Evolutionary conservation across 2,113 vertebrate genomes (phyloP), one percentile per base, ranked within the genome.

Genomic region (Emydura subglobosa): DNA sequence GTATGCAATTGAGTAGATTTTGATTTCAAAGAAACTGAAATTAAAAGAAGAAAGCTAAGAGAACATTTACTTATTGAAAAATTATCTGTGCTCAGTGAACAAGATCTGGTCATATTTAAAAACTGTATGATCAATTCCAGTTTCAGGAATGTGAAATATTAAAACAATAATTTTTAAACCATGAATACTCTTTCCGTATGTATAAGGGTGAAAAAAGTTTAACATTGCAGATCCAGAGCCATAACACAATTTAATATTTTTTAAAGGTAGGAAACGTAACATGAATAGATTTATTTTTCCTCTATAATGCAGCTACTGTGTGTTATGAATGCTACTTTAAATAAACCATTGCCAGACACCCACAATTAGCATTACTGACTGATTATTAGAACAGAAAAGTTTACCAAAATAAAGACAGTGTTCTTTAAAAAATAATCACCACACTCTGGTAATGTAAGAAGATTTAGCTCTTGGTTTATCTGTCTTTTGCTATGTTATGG

Each of bases 261-360:
- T 95, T 93, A 93, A 97, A 88, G 92, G 90, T 94, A 96, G 91
- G 96, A 97, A 97, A 95, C 94, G 55, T 91, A 98, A 95, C 74
- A 93, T 95, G 92, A 96, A 98, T 94, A 94, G 93, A 97, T 95
- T 82, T 89, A 86, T 95, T 98, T 98, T 95, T 97, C 90, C 97
- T 97, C 94, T 97, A 95, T 96, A 97, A 98, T 95, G 86, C 95
- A 97, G 95, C 97, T 94, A 97, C 95, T 98, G 95, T 97, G 89
- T 96, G 76, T 94, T 96, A 91, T 82, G 95, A 98, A 97, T 91
- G 92, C 87, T 79, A 88, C 94, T 92, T 96, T 92, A 97, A 96
- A 94, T 97, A 96, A 97, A 96, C 97, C 92, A 96, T 84, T 98
- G 90, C 92, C 95, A 98, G 93, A 94, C 93, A 98, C 89, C 95